Conservation (phyloP, 2,888 invertebrate genomes). For the Empis livida region DNA sequence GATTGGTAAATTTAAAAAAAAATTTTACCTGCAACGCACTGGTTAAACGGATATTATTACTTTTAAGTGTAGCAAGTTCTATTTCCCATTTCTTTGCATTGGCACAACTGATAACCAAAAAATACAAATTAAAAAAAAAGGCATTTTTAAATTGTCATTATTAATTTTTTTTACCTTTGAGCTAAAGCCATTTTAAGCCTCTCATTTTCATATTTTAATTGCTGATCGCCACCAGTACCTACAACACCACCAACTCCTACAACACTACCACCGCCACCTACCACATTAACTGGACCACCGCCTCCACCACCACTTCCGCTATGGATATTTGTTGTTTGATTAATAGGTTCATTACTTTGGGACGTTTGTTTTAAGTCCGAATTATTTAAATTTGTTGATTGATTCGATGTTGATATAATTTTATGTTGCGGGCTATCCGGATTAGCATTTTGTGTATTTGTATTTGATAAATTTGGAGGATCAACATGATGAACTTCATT, state of each 20-base stretch:
- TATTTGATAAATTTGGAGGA: slow-evolving; percentile 40
- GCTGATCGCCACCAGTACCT: slow-evolving; percentile 45
- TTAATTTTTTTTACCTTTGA: slow-evolving; percentile 67
- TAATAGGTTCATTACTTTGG: slow-evolving; percentile 25
- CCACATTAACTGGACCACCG: slow-evolving; percentile 22
- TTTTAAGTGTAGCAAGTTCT: slow-evolving; percentile 88
- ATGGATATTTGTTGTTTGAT: slow-evolving; percentile 13
- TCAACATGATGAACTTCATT: slow-evolving; percentile 39
- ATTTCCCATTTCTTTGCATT: slow-evolving; percentile 99
- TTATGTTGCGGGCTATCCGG: slow-evolving; percentile 37
- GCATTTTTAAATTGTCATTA: too few relatives aligned
- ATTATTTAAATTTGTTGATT: slow-evolving; percentile 8
- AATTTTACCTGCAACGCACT: slow-evolving; percentile 65
- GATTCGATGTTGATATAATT: slow-evolving; percentile 16
- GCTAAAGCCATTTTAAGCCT: slow-evolving; percentile 87
- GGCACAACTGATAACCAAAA: slow-evolving; percentile 58
- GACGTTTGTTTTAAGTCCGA: slow-evolving; percentile 18
- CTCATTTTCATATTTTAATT: slow-evolving; percentile 94
- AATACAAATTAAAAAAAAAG: too few relatives aligned
- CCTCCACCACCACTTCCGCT: slow-evolving; percentile 25
- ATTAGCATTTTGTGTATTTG: slow-evolving; percentile 42
- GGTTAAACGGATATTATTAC: slow-evolving; percentile 88
- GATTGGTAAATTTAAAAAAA: not conserved
- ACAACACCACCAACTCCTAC: slow-evolving; percentile 20
- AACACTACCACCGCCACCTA: slow-evolving; percentile 21